phyloP scores from a whole-genome alignment of 92 coral and sea anemone genomes.

The Epizoanthus scotinus region DNA sequence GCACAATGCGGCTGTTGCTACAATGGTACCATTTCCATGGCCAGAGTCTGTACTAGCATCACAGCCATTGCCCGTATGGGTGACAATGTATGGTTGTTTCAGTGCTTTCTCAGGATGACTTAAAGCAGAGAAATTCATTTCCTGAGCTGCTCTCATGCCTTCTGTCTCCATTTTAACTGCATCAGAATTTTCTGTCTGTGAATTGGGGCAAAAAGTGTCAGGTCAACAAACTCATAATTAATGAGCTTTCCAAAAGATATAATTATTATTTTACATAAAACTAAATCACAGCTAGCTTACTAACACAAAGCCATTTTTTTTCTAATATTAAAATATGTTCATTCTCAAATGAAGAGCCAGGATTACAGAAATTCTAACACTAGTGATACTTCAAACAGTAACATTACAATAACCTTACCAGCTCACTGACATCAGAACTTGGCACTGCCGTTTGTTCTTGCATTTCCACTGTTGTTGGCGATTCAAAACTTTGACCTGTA shows the following conservation, averaged over 20 bases:
- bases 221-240: too few species aligned
- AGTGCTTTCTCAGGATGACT: neutral
- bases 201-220: too few species aligned
- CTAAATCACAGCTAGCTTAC: too few species aligned
- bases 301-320: too few species aligned
- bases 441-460: neutral
- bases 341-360: too few species aligned
- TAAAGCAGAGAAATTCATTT: neutral
- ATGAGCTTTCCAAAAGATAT: too few species aligned
- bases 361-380: neutral
- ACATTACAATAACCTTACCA: neutral
- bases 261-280: too few species aligned
- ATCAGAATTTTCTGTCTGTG: neutral
- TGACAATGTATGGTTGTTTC: neutral
- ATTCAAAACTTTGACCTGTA: slow-evolving; percentile 13
- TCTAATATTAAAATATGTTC: too few species aligned
- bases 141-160: neutral
- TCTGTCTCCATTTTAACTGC: slow-evolving; percentile 6
- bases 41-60: neutral
- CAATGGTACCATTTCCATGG: neutral
- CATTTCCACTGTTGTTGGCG: neutral
- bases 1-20: neutral
- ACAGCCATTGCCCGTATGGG: neutral
- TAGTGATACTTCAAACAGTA: too few species aligned
- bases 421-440: neutral